Percentiles rank a stretch among this genome's conserved stretches.
Conservation (phyloP, 2,113 vertebrate species). For the Cyrtonyx montezumae region DNA sequence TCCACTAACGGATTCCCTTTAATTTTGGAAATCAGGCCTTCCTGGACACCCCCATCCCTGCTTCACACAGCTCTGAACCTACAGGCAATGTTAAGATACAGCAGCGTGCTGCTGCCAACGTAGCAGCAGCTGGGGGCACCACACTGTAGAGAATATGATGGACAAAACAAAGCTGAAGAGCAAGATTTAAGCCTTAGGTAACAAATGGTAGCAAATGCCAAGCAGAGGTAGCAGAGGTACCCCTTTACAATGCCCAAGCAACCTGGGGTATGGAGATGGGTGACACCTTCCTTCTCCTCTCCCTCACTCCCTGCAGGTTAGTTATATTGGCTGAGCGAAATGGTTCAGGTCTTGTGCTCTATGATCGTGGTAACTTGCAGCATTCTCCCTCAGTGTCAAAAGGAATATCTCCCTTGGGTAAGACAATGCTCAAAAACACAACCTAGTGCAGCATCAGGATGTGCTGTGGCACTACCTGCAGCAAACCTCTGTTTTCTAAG, state of each 20-base stretch:
- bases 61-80: neutral
- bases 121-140: neutral
- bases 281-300: neutral
- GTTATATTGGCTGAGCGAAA: neutral
- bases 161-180: neutral
- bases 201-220: neutral
- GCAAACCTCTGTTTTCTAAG: neutral
- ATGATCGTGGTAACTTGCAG: neutral
- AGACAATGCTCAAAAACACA: neutral
- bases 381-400: neutral
- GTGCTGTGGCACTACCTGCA: neutral
- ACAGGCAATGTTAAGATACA: neutral
- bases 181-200: neutral
- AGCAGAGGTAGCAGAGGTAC: neutral
- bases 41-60: neutral
- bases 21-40: neutral
- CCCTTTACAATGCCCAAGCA: neutral
- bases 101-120: fast-evolving
- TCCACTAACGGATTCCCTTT: neutral
- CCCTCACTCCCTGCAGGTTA: neutral
- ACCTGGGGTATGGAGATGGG: neutral
- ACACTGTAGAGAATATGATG: neutral
- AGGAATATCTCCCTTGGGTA: neutral
- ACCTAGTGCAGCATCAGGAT: neutral
- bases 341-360: neutral